A percentile compares a stretch with the other conserved stretches of the same genome.
These are phyloP conservation scores for Listronotus bonariensis DNA, from an alignment of 1,140 invertebrate genomes.

Conservation along the genomic window DNA sequence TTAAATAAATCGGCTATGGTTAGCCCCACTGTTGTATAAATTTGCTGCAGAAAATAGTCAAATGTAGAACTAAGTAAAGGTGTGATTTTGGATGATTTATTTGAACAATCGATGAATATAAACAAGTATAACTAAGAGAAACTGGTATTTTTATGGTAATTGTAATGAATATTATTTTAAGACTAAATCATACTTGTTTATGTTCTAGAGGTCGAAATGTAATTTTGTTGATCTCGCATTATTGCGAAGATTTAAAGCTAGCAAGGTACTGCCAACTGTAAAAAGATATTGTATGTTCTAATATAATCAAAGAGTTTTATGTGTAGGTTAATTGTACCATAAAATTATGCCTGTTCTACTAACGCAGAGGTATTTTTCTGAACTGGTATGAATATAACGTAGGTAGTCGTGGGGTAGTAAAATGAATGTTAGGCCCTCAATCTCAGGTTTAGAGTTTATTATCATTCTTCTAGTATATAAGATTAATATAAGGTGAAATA, in stretches of 20 bases:
- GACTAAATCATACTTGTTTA: slow-evolving; percentile 25
- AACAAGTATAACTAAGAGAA: slow-evolving; percentile 9
- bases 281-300: slow-evolving; percentile 55
- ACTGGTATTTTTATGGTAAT: slow-evolving; percentile 18
- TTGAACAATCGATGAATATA: slow-evolving; percentile 14
- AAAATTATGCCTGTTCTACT: slow-evolving; percentile 47
- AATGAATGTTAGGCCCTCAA: slow-evolving; percentile 50
- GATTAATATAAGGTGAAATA: slow-evolving; percentile 26
- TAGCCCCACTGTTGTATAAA: slow-evolving; percentile 39
- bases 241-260: slow-evolving; percentile 49
- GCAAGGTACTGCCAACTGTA: slow-evolving; percentile 55
- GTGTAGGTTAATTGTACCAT: slow-evolving; percentile 50
- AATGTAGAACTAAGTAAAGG: slow-evolving; percentile 32
- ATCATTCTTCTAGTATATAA: slow-evolving; percentile 43
- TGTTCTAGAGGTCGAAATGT: slow-evolving; percentile 35
- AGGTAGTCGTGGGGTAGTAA: slow-evolving; percentile 44
- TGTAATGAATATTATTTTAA: slow-evolving; percentile 17
- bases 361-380: slow-evolving; percentile 42
- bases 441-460: slow-evolving; percentile 52
- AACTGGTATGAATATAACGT: slow-evolving; percentile 29
- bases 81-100: slow-evolving; percentile 31
- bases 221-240: slow-evolving; percentile 48
- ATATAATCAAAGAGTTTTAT: slow-evolving; percentile 45
- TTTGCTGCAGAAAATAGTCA: slow-evolving; percentile 33
- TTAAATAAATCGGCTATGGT: slow-evolving; percentile 40